Evolutionary conservation across 1,140 invertebrate genomes (phyloP), one percentile per base, ranked within the genome.

Genomic region (Samia ricini): DNA sequence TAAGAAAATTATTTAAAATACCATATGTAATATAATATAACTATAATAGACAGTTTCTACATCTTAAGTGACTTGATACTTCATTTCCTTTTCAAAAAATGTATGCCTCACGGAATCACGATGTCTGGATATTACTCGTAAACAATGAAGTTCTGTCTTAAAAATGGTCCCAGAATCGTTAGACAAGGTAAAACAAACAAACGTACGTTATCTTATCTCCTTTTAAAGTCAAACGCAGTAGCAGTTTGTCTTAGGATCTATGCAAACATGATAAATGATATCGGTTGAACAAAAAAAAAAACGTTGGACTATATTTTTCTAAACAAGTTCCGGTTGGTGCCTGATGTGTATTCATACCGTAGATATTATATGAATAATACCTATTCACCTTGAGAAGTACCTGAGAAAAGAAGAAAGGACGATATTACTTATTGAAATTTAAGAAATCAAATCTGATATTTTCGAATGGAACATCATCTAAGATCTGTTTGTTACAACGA

Each of bases 341-440:
- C 73, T 74, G 76, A 78, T 74, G 80, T 74, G 80, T 72, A 74
- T 78, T 85, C 76, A 72, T 77, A 83, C 77, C 81, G 81, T 79
- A 42, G 33, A 15, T 42, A 77, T 72, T 56, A 84, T 85, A 83
- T 72, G 83, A 72, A 83, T 81, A 87, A 83, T 81, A 89, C 84
- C 84, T 88, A 88, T 88, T 88, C 83, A 89, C 87, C 85, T 89
- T 88, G 87, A 89, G 87, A 89, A 89, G 87, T 89, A 89, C 87
- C 87, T 89, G 87, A 78, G 83, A 79, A n/a, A 89, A 89, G 84
- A 89, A 89, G 77, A 85, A 76, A 85, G 71, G 69, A 55, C 66
- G 58, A 68, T 48, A 68, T 78, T 78, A 78, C 71, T 77, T 51
- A 71, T 64, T 59, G 33, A 42, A 42, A 3, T 8, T 42, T 42